These are phyloP conservation scores for Percopsis transmontana DNA, from an alignment of 2,113 vertebrate genomes.

Conservation along the genomic window DNA sequence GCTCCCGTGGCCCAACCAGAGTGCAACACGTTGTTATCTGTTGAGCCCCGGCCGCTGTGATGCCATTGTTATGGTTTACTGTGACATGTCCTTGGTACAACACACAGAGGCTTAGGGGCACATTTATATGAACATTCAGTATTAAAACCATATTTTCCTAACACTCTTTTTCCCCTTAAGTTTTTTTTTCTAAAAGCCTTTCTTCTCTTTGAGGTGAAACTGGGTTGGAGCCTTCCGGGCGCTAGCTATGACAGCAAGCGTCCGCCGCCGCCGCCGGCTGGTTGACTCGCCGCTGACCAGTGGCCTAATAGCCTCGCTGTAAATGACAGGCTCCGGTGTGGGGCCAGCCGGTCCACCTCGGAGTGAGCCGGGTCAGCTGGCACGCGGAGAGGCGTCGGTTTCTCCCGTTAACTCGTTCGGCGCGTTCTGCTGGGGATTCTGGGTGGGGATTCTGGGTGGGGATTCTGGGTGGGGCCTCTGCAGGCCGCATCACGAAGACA, in stretches of 20 bases:
- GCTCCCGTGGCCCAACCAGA: no score
- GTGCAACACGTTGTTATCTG: no score
- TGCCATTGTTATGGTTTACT: no score
- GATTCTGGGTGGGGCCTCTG: background rate
- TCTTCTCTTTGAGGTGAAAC: slow-evolving; percentile 42
- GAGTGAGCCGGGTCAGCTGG: slow-evolving; percentile 55
- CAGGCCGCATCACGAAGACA: no score
- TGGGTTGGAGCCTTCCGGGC: slow-evolving; percentile 54
- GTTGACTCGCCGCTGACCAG: slow-evolving; percentile 69
- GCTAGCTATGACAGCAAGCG: slow-evolving; percentile 51
- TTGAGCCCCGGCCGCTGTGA: no score
- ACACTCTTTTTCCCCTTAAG: background rate
- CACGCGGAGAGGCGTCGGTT: slow-evolving; percentile 32
- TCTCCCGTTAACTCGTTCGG: slow-evolving; percentile 40
- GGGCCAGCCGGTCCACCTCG: slow-evolving; percentile 48
- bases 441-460: slow-evolving; percentile 2
- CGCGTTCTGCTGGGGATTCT: background rate
- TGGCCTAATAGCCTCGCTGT: slow-evolving; percentile 58
- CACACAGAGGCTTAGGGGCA: no score
- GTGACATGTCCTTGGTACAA: no score
- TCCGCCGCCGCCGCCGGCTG: slow-evolving; percentile 23
- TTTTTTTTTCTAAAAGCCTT: slow-evolving; percentile 31
- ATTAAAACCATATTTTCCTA: no score
- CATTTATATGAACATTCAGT: no score
- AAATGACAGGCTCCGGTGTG: slow-evolving; percentile 71